phyloP scores from a whole-genome alignment of 2,797 vertebrate species.

The Toxotes lorentzi region DNA sequence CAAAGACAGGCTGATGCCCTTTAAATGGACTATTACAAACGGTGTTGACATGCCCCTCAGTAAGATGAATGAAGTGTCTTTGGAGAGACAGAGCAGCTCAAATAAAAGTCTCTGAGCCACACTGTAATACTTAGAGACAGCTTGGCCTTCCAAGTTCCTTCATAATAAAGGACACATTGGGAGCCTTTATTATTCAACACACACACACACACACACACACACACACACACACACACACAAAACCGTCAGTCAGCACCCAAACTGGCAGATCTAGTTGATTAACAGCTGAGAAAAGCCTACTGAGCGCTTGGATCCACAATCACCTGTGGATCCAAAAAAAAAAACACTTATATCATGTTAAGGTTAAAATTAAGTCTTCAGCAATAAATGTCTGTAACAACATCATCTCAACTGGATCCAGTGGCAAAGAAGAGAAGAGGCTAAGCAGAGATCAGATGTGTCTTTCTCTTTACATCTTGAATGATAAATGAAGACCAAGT shows the following conservation, averaged over 20 bases:
- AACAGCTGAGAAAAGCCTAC: conserved; percentile 14
- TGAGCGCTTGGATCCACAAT: conserved; percentile 1
- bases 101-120: conserved; percentile 66
- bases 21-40: conserved; percentile 78
- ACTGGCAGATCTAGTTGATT: conserved; percentile 23
- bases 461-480: conserved; percentile 6
- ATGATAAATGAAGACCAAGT: conserved; percentile 7
- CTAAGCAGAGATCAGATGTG: neutral
- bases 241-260: conserved; percentile 17
- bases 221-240: neutral
- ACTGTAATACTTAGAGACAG: conserved; percentile 62
- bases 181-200: conserved; percentile 50
- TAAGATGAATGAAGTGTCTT: conserved; percentile 80
- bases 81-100: conserved; percentile 69
- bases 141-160: conserved; percentile 61
- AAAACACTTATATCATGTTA: conserved; percentile 21
- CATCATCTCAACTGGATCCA: conserved; percentile 8
- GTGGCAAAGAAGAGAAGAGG: neutral
- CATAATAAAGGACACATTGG: conserved; percentile 67
- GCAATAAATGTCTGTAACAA: conserved; percentile 5
- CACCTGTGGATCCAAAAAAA: conserved; percentile 7
- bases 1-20: conserved; percentile 84
- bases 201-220: neutral
- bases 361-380: conserved; percentile 35
- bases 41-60: conserved; percentile 79